These are phyloP conservation scores for Trachemys scripta DNA, from an alignment of 2,113 vertebrate species.

Conservation along the genomic window DNA sequence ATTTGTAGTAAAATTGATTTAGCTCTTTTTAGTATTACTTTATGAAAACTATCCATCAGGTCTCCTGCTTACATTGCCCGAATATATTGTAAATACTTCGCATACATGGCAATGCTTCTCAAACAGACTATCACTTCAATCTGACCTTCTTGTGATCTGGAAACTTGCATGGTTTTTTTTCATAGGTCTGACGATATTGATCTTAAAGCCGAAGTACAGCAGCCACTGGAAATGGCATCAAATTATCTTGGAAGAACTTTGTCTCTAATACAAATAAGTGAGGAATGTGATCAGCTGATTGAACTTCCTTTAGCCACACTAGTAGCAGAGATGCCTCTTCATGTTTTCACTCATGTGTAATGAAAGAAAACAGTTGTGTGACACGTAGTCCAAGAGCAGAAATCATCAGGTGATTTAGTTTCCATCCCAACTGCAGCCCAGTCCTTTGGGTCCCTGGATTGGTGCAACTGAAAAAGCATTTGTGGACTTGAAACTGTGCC, in stretches of 20 bases:
- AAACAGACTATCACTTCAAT: background rate
- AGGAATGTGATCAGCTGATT: background rate
- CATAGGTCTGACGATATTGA: background rate
- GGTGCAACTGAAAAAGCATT: constrained; percentile 39
- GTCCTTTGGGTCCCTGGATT: constrained; percentile 35
- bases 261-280: background rate
- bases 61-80: background rate
- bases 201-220: background rate
- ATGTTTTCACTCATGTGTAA: background rate
- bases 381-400: constrained; percentile 12
- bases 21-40: background rate
- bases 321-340: background rate
- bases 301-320: background rate
- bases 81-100: background rate
- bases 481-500: constrained; percentile 28
- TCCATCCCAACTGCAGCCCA: constrained; percentile 39
- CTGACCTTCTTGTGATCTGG: background rate
- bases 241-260: background rate
- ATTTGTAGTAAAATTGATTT: background rate
- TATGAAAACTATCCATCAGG: background rate
- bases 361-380: constrained; percentile 52
- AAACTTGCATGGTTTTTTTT: background rate
- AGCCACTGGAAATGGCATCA: background rate
- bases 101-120: background rate
- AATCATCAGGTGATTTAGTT: constrained; percentile 31